Percentiles rank a stretch among this genome's conserved stretches.
Conservation (phyloP, 1,140 invertebrate genomes). For the Penaeus chinensis region DNA sequence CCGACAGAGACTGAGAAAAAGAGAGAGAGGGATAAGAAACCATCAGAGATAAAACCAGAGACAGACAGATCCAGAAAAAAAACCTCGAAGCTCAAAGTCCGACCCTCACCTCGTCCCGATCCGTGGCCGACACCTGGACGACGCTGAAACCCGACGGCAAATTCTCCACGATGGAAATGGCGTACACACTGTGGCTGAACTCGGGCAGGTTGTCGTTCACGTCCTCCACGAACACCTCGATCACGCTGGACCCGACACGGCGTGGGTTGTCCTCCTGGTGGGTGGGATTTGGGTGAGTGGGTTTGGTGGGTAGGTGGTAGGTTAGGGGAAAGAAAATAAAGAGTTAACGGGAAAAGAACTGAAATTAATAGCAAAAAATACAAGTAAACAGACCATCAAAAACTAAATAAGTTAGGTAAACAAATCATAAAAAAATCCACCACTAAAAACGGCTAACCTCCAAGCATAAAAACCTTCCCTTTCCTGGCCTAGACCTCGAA, state of each 20-base stretch:
- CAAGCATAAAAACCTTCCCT: slow-evolving; percentile 66
- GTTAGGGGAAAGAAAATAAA: too few species aligned
- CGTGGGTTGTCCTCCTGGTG: slow-evolving; percentile 81
- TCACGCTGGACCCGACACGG: slow-evolving; percentile 78
- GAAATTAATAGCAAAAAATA: too few species aligned
- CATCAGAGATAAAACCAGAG: slow-evolving; percentile 13
- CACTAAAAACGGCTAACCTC: too few species aligned
- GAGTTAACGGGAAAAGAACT: too few species aligned
- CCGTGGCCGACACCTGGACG: slow-evolving; percentile 81
- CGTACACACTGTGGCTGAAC: slow-evolving; percentile 89
- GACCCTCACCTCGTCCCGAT: slow-evolving; percentile 76
- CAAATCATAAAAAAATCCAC: too few species aligned
- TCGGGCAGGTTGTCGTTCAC: slow-evolving; percentile 86
- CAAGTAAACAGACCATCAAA: too few species aligned
- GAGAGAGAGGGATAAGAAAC: not conserved
- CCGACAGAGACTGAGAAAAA: not conserved
- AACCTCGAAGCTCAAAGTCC: not conserved
- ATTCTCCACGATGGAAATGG: slow-evolving; percentile 92
- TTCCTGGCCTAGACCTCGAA: slow-evolving; percentile 75
- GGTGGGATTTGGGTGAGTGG: slow-evolving; percentile 74
- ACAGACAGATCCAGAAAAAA: slow-evolving; percentile 10
- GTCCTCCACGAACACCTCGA: slow-evolving; percentile 83
- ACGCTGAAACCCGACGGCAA: slow-evolving; percentile 87
- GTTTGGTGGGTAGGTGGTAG: not conserved
- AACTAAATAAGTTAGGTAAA: too few species aligned